These are phyloP conservation scores for Ciconia stormi DNA, from an alignment of 2,113 vertebrate genomes.

Conservation along the genomic window DNA sequence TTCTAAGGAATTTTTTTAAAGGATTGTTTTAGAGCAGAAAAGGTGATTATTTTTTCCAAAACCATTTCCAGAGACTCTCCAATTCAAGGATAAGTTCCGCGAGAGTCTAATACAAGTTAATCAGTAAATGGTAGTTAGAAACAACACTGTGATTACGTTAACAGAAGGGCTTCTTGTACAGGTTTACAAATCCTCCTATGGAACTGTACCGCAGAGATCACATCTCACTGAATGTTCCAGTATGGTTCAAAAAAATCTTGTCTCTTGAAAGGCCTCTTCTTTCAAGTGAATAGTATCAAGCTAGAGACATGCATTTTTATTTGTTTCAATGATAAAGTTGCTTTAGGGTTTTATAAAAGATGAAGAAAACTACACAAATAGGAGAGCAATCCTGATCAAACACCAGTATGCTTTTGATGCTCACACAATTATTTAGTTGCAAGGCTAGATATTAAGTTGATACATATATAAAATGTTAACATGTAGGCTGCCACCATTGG, in stretches of 20 bases:
- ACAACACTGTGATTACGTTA: not conserved
- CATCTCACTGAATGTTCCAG: not conserved
- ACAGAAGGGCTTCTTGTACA: not conserved
- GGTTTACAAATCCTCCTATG: not conserved
- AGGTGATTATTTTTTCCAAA: not conserved
- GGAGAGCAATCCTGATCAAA: not conserved
- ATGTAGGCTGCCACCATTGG: not conserved
- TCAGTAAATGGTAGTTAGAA: not conserved
- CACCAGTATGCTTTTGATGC: not conserved
- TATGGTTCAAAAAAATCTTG: not conserved
- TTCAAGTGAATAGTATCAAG: not conserved
- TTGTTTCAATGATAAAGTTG: not conserved
- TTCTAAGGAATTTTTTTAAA: not conserved
- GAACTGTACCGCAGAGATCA: not conserved
- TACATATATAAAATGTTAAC: not conserved
- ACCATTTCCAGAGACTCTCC: not conserved
- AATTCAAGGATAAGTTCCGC: not conserved
- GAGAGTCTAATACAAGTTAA: not conserved
- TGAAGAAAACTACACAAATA: not conserved
- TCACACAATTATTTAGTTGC: not conserved
- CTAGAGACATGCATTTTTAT: not conserved
- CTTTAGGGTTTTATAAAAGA: not conserved
- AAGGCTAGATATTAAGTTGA: not conserved
- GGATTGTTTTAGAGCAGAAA: not conserved
- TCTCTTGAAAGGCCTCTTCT: not conserved